These are phyloP conservation scores for Dysidea cf. avara DNA, from an alignment of 37 sponge, comb jelly and placozoan species.

Conservation along the genomic window DNA sequence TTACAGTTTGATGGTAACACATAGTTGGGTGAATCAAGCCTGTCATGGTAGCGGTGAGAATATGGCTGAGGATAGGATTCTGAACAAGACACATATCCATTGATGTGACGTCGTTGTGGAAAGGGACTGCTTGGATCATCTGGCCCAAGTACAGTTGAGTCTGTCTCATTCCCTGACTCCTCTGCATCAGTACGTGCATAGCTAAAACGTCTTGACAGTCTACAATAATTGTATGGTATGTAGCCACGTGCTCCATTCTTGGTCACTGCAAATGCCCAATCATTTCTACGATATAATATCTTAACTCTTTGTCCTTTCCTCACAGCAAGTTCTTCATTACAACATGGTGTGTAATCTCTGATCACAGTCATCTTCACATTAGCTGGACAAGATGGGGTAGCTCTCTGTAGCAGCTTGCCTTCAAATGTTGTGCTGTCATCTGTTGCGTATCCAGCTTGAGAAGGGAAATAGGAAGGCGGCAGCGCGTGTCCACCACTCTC, in stretches of 20 bases:
- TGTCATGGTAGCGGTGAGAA: conserved; percentile 13
- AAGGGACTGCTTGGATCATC: neutral
- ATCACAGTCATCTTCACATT: conserved; percentile 75
- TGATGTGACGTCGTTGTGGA: neutral
- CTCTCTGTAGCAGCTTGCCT: conserved; percentile 59
- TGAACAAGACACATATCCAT: conserved; percentile 16
- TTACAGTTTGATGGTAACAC: conserved; percentile 34
- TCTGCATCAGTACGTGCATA: too few relatives aligned
- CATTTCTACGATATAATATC: conserved; percentile 72
- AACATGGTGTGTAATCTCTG: conserved; percentile 71
- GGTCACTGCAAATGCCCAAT: conserved; percentile 80
- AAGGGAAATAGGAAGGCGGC: neutral
- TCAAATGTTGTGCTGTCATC: conserved; percentile 67
- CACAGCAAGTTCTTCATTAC: conserved; percentile 72
- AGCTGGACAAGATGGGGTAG: conserved; percentile 59
- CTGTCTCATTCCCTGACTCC: conserved; percentile 73
- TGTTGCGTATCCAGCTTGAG: conserved; percentile 28
- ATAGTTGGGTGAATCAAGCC: conserved; percentile 10
- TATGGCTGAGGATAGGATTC: too few relatives aligned
- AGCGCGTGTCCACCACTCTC: too few relatives aligned
- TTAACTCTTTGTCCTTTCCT: conserved; percentile 74
- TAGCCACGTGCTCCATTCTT: conserved; percentile 71
- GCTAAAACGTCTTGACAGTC: conserved; percentile 44
- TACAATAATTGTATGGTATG: conserved; percentile 65
- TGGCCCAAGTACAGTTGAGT: conserved; percentile 9